Percentiles rank a stretch among this genome's conserved stretches.
These are phyloP conservation scores for Agonopterix alstromeriana DNA, from an alignment of 2,888 invertebrate species.

Conservation along the genomic window DNA sequence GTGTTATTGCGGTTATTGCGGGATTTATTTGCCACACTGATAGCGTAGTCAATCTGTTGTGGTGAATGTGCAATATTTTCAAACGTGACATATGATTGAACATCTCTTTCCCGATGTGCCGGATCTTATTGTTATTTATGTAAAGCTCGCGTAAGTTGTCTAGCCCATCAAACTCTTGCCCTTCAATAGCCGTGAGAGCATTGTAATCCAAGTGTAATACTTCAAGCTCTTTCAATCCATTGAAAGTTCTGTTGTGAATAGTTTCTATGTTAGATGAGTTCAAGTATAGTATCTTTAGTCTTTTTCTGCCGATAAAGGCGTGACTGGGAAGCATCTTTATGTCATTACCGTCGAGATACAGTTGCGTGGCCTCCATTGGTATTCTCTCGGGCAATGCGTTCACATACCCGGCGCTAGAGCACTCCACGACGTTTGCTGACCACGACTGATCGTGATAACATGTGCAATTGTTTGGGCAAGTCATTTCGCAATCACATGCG, in stretches of 20 bases:
- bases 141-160: slow-evolving; percentile 83
- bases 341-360: slow-evolving; percentile 90
- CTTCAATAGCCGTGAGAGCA: slow-evolving; percentile 80
- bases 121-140: slow-evolving; percentile 84
- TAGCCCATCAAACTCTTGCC: slow-evolving; percentile 88
- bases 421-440: slow-evolving; percentile 91
- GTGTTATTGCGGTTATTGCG: slow-evolving; percentile 78
- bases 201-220: slow-evolving; percentile 86
- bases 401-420: slow-evolving; percentile 82
- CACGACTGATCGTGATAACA: slow-evolving; percentile 93
- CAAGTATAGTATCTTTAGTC: slow-evolving; percentile 84
- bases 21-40: slow-evolving; percentile 84
- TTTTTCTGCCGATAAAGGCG: slow-evolving; percentile 90
- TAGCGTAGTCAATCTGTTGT: slow-evolving; percentile 82
- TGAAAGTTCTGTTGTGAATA: slow-evolving; percentile 89
- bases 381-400: slow-evolving; percentile 86
- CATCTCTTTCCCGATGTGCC: slow-evolving; percentile 82
- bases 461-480: slow-evolving; percentile 90
- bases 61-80: slow-evolving; percentile 81
- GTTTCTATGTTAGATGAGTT: slow-evolving; percentile 87
- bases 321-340: slow-evolving; percentile 86
- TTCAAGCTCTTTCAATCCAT: slow-evolving; percentile 87
- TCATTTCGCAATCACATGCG: slow-evolving; percentile 95
- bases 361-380: slow-evolving; percentile 93
- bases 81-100: slow-evolving; percentile 81